Percentiles rank a stretch among this genome's conserved stretches.
These are phyloP conservation scores for Parazoanthus darwini DNA, from an alignment of 92 coral and sea anemone species.

Conservation along the genomic window DNA sequence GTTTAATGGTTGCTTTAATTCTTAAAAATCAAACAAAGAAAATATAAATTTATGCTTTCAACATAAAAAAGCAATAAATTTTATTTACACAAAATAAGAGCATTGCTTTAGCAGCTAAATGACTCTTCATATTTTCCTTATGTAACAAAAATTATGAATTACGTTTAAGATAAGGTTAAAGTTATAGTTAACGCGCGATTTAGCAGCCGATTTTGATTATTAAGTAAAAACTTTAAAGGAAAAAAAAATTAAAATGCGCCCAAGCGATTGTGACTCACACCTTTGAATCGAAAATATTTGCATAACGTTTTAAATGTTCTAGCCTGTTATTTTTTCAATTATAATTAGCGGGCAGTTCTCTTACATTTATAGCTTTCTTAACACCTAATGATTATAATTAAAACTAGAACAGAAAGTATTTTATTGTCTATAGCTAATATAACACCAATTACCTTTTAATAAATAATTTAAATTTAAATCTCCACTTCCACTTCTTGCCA, in stretches of 20 bases:
- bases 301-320: too few relatives aligned
- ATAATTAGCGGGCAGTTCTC: background rate
- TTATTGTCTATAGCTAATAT: background rate
- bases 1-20: background rate
- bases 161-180: background rate
- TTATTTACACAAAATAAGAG: background rate
- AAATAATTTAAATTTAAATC: slow-evolving; percentile 78
- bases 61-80: background rate
- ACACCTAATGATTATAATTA: background rate
- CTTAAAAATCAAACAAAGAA: background rate
- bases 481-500: slow-evolving; percentile 96
- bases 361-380: background rate
- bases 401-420: background rate
- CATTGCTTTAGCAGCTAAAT: background rate
- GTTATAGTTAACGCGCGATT: background rate
- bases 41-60: background rate
- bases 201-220: background rate
- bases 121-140: background rate
- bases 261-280: background rate
- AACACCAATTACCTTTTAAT: slow-evolving; percentile 62
- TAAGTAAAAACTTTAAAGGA: background rate
- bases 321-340: too few relatives aligned
- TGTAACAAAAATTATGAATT: background rate
- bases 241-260: background rate
- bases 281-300: too few relatives aligned